Evolutionary conservation across 2,113 vertebrate species (phyloP), one percentile per base, ranked within the genome.

Genomic region (Osmerus mordax): DNA sequence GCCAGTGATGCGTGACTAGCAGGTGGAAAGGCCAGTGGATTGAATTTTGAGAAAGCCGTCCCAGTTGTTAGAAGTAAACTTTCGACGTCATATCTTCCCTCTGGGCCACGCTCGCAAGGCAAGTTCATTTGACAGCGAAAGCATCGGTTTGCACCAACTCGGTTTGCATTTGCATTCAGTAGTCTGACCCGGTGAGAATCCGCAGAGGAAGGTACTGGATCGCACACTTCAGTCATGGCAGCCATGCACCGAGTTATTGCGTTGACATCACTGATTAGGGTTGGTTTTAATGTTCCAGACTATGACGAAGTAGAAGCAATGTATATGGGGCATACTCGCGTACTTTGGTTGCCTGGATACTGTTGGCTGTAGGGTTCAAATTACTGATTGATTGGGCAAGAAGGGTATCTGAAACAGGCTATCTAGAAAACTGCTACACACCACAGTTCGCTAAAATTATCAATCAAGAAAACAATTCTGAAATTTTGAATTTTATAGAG

Each of bases 331-430:
- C 55, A 54, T 47, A 55, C 71, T 59, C 19, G 65, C 63, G 9
- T 77, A 21, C 47, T 11, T 67, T 63, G 19, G 85, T 90, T 89
- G 78, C 90, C 72, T 72, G 78, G 88, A 80, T 76, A 88, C 87
- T 78, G 78, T 76, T 83, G 68, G 71, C 68, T 53, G 72, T 74
- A 72, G 56, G 54, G 70, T 65, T 89, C 78, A 85, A 80, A 86
- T 91, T 84, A 78, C 85, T 56, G 19, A 78, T 32, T 28, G 25
- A 28, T 28, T 23, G 73, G 67, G 71, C 36, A 64, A 18, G 19
- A 69, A 67, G 69, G 32, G 4, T 8, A 64, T 41, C 13, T 54
- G 53, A 54, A 6, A 15, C 53, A 15, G 21, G 47, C 29, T 64
- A 32, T 36, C 32, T 36, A 36, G 32, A 36, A 36, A 4, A 2